Evolutionary conservation across 2,888 invertebrate genomes (phyloP).

Genomic region (Tortrix viridana): DNA sequence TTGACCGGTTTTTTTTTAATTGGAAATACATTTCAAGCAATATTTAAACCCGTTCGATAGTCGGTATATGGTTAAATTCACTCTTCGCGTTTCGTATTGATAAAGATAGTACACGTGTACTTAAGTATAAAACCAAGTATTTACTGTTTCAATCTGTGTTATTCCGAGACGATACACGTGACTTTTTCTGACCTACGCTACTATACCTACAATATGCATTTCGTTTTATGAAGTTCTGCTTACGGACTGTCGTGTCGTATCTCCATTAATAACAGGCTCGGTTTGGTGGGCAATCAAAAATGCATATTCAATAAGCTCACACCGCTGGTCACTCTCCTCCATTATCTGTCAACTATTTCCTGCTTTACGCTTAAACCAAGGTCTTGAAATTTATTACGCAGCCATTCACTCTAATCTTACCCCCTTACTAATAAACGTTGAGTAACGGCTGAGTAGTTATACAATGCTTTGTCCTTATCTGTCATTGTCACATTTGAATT

Average conservation of each 20-base stretch:
- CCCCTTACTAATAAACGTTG: too few species aligned
- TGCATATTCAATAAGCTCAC: constrained; percentile 37
- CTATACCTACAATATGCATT: constrained; percentile 19
- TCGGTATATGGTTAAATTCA: too few species aligned
- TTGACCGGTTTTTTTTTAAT: too few species aligned
- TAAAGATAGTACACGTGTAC: too few species aligned
- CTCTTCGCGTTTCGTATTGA: too few species aligned
- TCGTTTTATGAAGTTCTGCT: constrained; percentile 23
- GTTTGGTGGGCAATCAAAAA: constrained; percentile 32
- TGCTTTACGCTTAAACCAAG: constrained; percentile 40
- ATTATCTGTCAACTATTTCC: constrained; percentile 60
- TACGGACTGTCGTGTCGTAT: constrained; percentile 25
- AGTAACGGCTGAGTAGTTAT: too few species aligned
- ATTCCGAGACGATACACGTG: not conserved
- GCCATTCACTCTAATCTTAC: constrained; percentile 48
- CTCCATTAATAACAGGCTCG: constrained; percentile 29
- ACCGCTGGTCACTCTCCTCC: constrained; percentile 44
- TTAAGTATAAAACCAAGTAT: not conserved
- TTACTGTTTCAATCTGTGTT: not conserved
- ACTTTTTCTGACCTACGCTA: constrained; percentile 14
- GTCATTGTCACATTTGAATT: too few species aligned
- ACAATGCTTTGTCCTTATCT: too few species aligned
- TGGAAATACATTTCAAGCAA: too few species aligned
- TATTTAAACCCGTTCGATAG: too few species aligned
- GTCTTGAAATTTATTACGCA: constrained; percentile 40